Evolutionary conservation across 2,113 vertebrate species (phyloP).

Genomic region (Lophotis ruficrista): DNA sequence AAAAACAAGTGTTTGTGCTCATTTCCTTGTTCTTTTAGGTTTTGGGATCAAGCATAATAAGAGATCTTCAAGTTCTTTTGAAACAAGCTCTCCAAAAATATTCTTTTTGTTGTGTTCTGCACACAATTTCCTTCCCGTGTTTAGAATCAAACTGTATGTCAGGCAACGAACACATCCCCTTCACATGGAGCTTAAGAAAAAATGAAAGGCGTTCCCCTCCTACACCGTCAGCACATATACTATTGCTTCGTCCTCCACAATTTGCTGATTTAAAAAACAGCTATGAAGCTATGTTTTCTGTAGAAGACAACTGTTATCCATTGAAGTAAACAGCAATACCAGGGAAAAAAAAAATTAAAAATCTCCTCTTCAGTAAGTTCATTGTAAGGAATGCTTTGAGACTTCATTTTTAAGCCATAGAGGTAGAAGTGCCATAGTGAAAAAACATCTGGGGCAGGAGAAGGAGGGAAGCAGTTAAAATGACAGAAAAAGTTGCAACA

Average conservation of each 20-base stretch:
- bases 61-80: not conserved
- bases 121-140: not conserved
- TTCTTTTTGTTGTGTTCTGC: not conserved
- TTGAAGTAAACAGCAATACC: fast-evolving
- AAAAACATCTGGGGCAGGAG: not conserved
- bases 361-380: not conserved
- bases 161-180: not conserved
- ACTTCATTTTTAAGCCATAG: not conserved
- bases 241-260: not conserved
- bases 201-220: not conserved
- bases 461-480: not conserved
- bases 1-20: not conserved
- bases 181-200: not conserved
- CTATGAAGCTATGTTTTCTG: not conserved
- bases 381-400: not conserved
- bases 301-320: not conserved
- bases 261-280: not conserved
- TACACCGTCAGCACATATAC: not conserved
- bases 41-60: not conserved
- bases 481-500: not conserved
- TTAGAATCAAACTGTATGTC: not conserved
- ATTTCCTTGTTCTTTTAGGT: not conserved
- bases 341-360: not conserved
- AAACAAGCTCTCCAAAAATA: not conserved
- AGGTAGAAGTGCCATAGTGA: not conserved